Evolutionary conservation across 1,140 invertebrate genomes (phyloP), one percentile per base, ranked within the genome.

Genomic region (Radopholus similis): DNA sequence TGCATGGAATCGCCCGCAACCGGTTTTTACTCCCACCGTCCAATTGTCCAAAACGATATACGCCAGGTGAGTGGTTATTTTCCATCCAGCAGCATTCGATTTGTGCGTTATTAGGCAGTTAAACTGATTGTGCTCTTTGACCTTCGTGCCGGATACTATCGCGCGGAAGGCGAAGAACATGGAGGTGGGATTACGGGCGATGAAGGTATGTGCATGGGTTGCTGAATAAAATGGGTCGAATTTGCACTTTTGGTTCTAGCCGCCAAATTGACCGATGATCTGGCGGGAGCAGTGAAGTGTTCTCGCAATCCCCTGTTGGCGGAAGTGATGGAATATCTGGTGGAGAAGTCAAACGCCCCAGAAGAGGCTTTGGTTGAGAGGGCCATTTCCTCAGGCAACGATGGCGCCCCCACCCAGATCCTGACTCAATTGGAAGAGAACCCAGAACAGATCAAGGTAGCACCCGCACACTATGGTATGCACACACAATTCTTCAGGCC

Each of bases 261-360:
- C n/a, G n/a, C 53, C 42, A 58, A 38, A 55, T 18, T 34, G 23
- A 44, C 66, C 34, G 42, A 59, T 26, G 74, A 81, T 37, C 40
- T 79, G 32, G 65, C 83, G 58, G 70, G 40, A 32, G 91, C 91
- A 84, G 90, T 83, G 37, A 55, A 82, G 9, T 70, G 90, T 28
- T 93, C 93, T 0, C 90, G 90, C 73, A 98, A 98, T 85, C 95
- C 95, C 4, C 89, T 97, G 11, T 85, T 98, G 66, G 90, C 93
- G 76, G 97, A 96, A 79, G 97, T 98, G 60, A 96, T 93, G 0
- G 94, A 98, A 82, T 97, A 94, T 84, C 84, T 98, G 18, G 97
- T 99, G 66, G 95, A 99, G 83, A 95, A 98, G 86, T 93, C 92
- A 0, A 94, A 90, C 23, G 95, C 92, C 13, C n/a, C n/a, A n/a